These are phyloP conservation scores for Rhizoglyphus robini DNA, from an alignment of 1,140 invertebrate species.

Conservation along the genomic window DNA sequence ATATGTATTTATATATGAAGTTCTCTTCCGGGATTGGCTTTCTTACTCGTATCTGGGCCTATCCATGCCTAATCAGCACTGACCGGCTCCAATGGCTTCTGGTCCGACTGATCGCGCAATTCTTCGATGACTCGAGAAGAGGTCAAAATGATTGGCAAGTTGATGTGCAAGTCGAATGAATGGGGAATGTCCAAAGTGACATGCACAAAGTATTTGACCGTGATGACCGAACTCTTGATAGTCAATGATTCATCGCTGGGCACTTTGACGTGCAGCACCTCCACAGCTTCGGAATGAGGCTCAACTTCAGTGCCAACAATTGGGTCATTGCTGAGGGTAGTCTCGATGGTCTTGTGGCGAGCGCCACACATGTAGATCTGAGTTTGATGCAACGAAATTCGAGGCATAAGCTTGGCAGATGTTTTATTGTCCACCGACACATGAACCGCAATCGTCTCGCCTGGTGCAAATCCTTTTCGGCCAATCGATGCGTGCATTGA, in stretches of 20 bases:
- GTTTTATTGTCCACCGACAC: not conserved
- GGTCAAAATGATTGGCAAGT: constrained; percentile 3
- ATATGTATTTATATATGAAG: no score
- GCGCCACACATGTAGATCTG: constrained; percentile 16
- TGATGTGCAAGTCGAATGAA: constrained; percentile 8
- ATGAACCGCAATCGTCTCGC: constrained; percentile 1
- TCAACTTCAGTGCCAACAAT: not conserved
- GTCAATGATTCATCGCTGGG: not conserved
- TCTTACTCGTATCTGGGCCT: no score
- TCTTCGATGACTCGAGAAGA: not conserved
- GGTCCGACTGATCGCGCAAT: not conserved
- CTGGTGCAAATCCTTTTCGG: constrained; percentile 6
- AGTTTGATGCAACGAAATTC: not conserved
- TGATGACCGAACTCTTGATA: constrained; percentile 12
- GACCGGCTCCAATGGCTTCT: no score
- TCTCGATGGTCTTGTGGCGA: constrained; percentile 14
- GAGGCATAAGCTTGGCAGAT: not conserved
- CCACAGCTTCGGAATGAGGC: not conserved
- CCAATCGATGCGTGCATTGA: constrained; percentile 4
- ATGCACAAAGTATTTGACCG: constrained; percentile 15
- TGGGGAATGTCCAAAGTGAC: constrained; percentile 13
- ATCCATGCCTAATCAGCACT: no score
- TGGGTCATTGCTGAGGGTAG: not conserved
- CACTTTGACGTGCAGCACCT: constrained; percentile 1
- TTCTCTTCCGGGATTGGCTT: no score